A percentile compares a stretch with the other conserved stretches of the same genome.
Evolutionary conservation across 1,140 invertebrate species (phyloP).

Genomic region (Papilio polytes): DNA sequence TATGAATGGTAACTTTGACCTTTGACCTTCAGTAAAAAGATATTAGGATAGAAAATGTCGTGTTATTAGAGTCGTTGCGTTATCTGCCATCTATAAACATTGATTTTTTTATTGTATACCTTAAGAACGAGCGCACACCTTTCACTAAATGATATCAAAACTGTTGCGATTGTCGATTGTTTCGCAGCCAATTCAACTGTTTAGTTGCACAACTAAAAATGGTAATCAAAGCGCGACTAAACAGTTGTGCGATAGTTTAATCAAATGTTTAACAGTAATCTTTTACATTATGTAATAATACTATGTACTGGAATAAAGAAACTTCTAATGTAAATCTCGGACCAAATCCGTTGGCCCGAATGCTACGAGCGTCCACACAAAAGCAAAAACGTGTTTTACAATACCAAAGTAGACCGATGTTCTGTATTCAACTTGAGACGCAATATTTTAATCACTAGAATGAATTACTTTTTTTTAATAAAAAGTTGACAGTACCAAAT

Average conservation of each 20-base stretch:
- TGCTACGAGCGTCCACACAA: background rate
- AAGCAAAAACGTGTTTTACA: constrained; percentile 26
- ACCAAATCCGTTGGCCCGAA: constrained; percentile 5
- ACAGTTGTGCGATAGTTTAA: too few species aligned
- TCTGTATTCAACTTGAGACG: background rate
- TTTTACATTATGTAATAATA: background rate
- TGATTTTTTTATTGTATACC: background rate
- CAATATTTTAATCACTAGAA: background rate
- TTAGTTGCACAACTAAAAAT: too few species aligned
- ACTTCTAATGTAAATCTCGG: constrained; percentile 1
- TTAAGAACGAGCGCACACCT: too few species aligned
- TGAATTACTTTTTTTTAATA: background rate
- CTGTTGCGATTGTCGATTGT: background rate
- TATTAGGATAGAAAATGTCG: background rate
- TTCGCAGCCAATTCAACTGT: background rate
- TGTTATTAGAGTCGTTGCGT: background rate
- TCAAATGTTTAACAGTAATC: background rate
- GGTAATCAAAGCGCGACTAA: too few species aligned
- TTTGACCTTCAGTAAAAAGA: background rate
- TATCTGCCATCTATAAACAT: constrained; percentile 8
- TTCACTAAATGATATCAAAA: too few species aligned
- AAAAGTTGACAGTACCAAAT: background rate
- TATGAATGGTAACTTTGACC: background rate
- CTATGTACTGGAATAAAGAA: background rate
- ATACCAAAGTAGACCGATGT: background rate